These are phyloP conservation scores for Todiramphus chloris DNA, from an alignment of 2,113 vertebrate genomes.

Conservation along the genomic window DNA sequence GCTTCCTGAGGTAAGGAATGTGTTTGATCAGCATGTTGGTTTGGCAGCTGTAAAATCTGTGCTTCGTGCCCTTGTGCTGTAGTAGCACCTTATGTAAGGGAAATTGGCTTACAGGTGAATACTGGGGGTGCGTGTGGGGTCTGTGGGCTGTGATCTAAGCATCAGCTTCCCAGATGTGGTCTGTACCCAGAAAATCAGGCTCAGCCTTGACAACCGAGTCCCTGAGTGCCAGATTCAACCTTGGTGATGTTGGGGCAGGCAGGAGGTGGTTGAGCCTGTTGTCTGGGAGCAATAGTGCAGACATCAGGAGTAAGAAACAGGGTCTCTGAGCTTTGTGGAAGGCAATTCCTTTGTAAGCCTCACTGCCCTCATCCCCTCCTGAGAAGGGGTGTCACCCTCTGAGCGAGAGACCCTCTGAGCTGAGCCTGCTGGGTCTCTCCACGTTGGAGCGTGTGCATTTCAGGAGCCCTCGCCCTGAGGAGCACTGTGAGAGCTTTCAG, in stretches of 20 bases:
- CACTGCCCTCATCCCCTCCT: not conserved
- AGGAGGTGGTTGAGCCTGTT: not conserved
- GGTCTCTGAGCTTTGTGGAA: not conserved
- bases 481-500: not conserved
- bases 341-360: not conserved
- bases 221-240: rapidly evolving
- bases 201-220: rapidly evolving
- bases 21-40: not conserved
- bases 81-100: rapidly evolving
- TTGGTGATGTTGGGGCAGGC: not conserved
- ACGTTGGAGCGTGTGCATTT: rapidly evolving
- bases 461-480: not conserved
- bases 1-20: not conserved
- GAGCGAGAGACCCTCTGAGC: not conserved
- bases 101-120: not conserved
- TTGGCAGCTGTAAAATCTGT: rapidly evolving
- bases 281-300: rapidly evolving
- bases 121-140: not conserved
- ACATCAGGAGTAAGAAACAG: not conserved
- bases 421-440: not conserved
- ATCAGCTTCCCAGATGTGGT: not conserved
- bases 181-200: not conserved
- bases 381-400: not conserved
- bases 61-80: not conserved
- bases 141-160: not conserved